Evolutionary conservation across 2,797 vertebrate genomes (phyloP), one percentile per base, ranked within the genome.

Genomic region (Sebastes ruberrimus): DNA sequence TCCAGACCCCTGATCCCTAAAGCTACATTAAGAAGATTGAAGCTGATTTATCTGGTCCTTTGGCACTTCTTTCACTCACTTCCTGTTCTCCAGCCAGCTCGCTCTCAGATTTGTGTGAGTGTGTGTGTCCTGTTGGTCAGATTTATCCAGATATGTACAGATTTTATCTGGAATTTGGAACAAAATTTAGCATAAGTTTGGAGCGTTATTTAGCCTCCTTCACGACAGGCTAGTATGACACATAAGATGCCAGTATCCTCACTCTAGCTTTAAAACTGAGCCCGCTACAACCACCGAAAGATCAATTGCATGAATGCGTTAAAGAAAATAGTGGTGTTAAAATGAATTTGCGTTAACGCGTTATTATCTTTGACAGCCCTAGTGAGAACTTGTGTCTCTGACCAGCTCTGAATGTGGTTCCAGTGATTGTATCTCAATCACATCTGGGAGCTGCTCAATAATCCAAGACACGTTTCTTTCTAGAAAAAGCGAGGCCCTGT

Each of bases 1-100:
- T 77, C 28, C 35, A 78, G 46, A 82, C 46, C 22, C 53, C 72
- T 76, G 79, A 86, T 77, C 86, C 68, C 62, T 73, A 49, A 83
- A 82, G 80, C 79, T 76, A 70, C 82, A 60, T 72, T 80, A 78
- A 84, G 64, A 78, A 65, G 28, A 82, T 42, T 18, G 52, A 73
- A 67, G 38, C 57, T 9, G 63, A 30, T 86, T 82, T 71, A 77
- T 79, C 64, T 22, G 35, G 3, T 74, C 63, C 62, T 80, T 66
- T 75, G 78, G 73, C 10, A 8, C 64, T 32, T 84, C 28, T 56
- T 81, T 81, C 20, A 71, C 76, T 74, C 71, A 49, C 59, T 76
- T 79, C 71, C 28, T 65, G 35, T 73, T 67, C 46, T 72, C 3
- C 20, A 10, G 9, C 7, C 20, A 20, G 14, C 25, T 70, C 25